phyloP scores from a whole-genome alignment of 2,113 vertebrate genomes.

The Pimephales promelas region DNA sequence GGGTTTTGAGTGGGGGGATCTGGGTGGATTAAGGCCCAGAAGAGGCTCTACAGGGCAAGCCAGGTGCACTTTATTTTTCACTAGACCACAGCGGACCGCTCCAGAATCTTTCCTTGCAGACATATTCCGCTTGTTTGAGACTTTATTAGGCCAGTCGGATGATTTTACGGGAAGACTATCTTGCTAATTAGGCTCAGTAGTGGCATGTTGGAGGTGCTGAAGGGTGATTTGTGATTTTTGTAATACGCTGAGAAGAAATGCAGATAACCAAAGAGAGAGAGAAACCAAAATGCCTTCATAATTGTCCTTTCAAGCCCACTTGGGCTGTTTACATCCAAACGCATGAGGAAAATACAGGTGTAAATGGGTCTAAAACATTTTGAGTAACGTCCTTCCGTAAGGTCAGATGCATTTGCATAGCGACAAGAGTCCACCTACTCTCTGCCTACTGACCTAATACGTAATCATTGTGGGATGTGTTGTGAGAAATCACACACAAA shows the following conservation, averaged over 20 bases:
- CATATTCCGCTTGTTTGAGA: constrained; percentile 49
- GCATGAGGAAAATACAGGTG: not conserved
- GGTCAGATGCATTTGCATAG: not conserved
- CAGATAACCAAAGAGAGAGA: not conserved
- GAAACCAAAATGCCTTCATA: not conserved
- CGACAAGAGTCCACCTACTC: not conserved
- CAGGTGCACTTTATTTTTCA: constrained; percentile 58
- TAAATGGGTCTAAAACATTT: not conserved
- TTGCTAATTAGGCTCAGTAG: constrained; percentile 53
- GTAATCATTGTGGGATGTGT: not conserved
- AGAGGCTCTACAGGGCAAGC: constrained; percentile 36
- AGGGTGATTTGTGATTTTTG: constrained; percentile 38
- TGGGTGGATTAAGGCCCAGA: constrained; percentile 41
- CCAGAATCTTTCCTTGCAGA: constrained; percentile 20
- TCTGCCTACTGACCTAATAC: not conserved
- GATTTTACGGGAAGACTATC: constrained; percentile 35
- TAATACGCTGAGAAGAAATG: constrained; percentile 39
- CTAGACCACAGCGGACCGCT: not conserved
- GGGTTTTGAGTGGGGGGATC: constrained; percentile 33
- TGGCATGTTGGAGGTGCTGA: constrained; percentile 28
- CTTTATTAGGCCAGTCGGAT: constrained; percentile 26
- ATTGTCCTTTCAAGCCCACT: not conserved
- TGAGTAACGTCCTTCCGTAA: not conserved
- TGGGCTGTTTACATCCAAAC: not conserved
- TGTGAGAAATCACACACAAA: no score